These are phyloP conservation scores for Phoxinus dragarum DNA, from an alignment of 2,797 vertebrate genomes.

Conservation along the genomic window DNA sequence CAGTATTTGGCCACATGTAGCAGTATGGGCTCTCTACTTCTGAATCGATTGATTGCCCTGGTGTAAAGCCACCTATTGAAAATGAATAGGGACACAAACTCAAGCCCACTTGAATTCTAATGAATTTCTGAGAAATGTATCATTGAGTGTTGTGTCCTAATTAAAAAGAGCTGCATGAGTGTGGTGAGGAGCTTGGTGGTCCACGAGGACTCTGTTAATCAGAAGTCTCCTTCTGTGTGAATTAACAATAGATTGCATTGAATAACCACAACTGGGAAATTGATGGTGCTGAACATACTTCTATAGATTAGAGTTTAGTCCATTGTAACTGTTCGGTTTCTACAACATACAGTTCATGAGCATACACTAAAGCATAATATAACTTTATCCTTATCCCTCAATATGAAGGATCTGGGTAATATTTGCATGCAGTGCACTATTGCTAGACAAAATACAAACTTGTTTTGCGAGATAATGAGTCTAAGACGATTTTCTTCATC, in stretches of 20 bases:
- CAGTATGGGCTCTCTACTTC: conserved; percentile 11
- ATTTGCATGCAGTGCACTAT: neutral
- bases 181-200: conserved; percentile 31
- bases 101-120: conserved; percentile 55
- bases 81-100: conserved; percentile 42
- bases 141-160: conserved; percentile 52
- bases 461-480: neutral
- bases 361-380: neutral
- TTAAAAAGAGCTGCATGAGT: conserved; percentile 50
- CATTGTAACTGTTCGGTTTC: neutral
- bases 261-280: conserved; percentile 35
- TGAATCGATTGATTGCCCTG: conserved; percentile 46
- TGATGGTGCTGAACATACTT: conserved; percentile 45
- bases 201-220: conserved; percentile 57
- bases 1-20: conserved; percentile 16
- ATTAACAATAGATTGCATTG: conserved; percentile 52
- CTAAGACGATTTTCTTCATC: neutral
- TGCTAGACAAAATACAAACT: neutral
- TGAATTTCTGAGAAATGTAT: conserved; percentile 57
- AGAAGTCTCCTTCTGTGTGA: conserved; percentile 56
- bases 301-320: conserved; percentile 25
- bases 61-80: conserved; percentile 51
- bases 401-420: neutral
- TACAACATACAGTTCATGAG: neutral
- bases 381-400: neutral